These are phyloP conservation scores for Halotydeus destructor DNA, from an alignment of 1,140 invertebrate genomes.

Conservation along the genomic window DNA sequence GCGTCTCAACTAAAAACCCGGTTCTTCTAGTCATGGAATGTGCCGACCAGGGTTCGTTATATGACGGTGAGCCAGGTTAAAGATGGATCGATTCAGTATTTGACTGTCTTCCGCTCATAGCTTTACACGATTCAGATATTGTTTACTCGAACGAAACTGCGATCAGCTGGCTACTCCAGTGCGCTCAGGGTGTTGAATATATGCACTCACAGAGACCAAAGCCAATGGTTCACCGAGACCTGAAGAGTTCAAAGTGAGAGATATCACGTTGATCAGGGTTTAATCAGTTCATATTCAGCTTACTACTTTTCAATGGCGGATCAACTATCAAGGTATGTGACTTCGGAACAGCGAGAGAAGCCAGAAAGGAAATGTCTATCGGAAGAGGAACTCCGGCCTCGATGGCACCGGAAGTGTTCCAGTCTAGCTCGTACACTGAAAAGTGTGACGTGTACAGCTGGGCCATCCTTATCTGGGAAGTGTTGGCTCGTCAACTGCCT, in stretches of 20 bases:
- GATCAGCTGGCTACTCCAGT: constrained; percentile 82
- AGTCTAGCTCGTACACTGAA: background rate
- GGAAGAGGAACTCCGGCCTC: background rate
- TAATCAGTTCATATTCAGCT: no score
- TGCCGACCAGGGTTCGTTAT: constrained; percentile 88
- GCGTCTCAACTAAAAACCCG: constrained; percentile 43
- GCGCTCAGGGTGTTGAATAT: constrained; percentile 78
- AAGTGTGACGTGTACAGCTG: background rate
- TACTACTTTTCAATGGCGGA: constrained; percentile 66
- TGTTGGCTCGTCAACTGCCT: no score
- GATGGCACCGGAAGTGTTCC: background rate
- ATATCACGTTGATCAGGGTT: no score
- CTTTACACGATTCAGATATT: constrained; percentile 58
- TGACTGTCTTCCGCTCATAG: constrained; percentile 30
- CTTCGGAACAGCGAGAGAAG: constrained; percentile 54
- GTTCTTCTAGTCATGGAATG: constrained; percentile 93
- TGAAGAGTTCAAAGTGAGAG: constrained; percentile 66
- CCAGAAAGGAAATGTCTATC: no score
- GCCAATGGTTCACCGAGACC: constrained; percentile 77
- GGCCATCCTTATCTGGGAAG: background rate
- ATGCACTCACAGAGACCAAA: constrained; percentile 86
- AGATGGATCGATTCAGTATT: constrained; percentile 5
- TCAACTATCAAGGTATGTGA: constrained; percentile 88
- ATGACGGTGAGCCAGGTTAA: constrained; percentile 43
- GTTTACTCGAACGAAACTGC: constrained; percentile 73